Base-by-base conservation (phyloP, 2,797 vertebrate species). In the Cacajao melanocephalus region DNA sequence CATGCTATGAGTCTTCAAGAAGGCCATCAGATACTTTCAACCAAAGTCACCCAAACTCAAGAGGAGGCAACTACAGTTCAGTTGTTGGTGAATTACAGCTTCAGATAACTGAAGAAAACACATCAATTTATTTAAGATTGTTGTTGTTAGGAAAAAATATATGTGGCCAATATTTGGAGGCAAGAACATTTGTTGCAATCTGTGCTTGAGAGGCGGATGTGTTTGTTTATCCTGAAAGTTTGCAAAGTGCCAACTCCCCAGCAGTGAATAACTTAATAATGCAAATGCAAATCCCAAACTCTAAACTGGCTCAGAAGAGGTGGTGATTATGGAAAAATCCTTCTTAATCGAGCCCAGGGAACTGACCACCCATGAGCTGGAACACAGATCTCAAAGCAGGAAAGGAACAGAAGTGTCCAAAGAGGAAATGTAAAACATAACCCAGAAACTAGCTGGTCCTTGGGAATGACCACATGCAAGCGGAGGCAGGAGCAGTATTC, bases 161-260 rank as follows among this genome's bases (percentile, higher is more conserved):
- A 52, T 7, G 5, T 36, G 86, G 91, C 88, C 91, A 58, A 11
- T 46, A 78, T 89, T 64, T 39, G 79, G 55, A 95, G 86, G 64
- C 78, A 79, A 79, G 94, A 70, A 70, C 50, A 41, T 95, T 81
- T 26, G 81, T 52, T 81, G 94, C 4, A 2, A 79, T 58, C n/a
- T 5, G 2, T 58, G 70, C 92, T 90, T 8, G 44, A 88, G 93
- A 93, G 67, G 50, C n/a, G 1, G 84, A 93, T 13, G 11, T 48
- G 52, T 83, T 93, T 97, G 64, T 94, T 97, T 97, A 84, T 84
- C 55, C 41, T n/a, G 4, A 9, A 58, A n/a, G 22, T 83, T 80
- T 84, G 72, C 83, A 2, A 95, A 95, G 93, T 94, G 93, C 91
- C 70, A 81, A 33, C 67, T 96, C 92, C 88, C 91, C 52, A 11